phyloP scores from a whole-genome alignment of 1,140 invertebrate species.

The Eriocheir sinensis region DNA sequence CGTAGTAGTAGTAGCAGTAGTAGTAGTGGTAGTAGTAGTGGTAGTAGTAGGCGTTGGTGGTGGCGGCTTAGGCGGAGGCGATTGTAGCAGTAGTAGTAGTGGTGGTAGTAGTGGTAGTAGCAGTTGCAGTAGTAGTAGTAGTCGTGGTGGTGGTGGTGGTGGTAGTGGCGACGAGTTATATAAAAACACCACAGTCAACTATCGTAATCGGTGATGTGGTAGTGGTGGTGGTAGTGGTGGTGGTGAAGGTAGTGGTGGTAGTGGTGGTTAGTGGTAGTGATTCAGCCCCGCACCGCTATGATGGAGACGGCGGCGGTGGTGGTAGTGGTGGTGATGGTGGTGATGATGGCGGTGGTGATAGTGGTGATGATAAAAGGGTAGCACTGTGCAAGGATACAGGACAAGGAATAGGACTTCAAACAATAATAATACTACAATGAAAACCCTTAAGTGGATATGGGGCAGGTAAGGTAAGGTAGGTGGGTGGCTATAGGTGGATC shows the following conservation, averaged over 20 bases:
- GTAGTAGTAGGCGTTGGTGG: constrained; percentile 37
- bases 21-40: constrained; percentile 16
- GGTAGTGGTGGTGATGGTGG: not conserved
- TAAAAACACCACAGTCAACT: not conserved
- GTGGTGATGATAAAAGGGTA: not conserved
- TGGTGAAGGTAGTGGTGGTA: not conserved
- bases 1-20: not conserved
- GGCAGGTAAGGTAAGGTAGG: not conserved
- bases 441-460: not conserved
- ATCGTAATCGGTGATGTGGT: not conserved
- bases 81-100: constrained; percentile 8
- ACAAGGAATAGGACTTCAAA: not conserved
- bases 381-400: not conserved
- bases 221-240: not conserved
- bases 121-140: constrained; percentile 29
- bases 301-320: not conserved
- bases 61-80: not conserved
- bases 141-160: not conserved
- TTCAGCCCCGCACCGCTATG: not conserved
- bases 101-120: constrained; percentile 9
- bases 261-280: not conserved
- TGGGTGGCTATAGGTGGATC: not conserved
- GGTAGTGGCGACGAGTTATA: not conserved
- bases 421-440: not conserved
- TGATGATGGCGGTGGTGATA: not conserved